Evolutionary conservation across 2,888 invertebrate species (phyloP).

Genomic region (Sisyra terminalis): DNA sequence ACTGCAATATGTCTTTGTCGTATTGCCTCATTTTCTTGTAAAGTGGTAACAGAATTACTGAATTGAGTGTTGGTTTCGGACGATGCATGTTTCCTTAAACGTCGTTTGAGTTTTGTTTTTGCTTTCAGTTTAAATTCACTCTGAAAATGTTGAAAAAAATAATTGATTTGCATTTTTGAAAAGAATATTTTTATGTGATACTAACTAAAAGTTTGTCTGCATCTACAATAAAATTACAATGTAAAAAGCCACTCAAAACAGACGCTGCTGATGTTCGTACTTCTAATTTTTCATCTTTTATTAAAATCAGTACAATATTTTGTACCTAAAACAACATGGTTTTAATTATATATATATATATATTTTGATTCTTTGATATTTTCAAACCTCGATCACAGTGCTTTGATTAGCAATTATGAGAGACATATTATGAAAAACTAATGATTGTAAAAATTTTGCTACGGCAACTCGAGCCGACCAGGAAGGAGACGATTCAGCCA

Average conservation of each 20-base stretch:
- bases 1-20: slow-evolving; percentile 68
- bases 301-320: slow-evolving; percentile 42
- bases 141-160: slow-evolving; percentile 22
- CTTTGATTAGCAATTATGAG: slow-evolving; percentile 33
- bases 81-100: slow-evolving; percentile 13
- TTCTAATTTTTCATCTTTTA: slow-evolving; percentile 58
- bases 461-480: slow-evolving; percentile 54
- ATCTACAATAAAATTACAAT: slow-evolving; percentile 59
- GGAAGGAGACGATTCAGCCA: slow-evolving; percentile 25
- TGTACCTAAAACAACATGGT: slow-evolving; percentile 25
- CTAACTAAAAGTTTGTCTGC: slow-evolving; percentile 39
- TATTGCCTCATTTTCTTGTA: slow-evolving; percentile 15
- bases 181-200: slow-evolving; percentile 8
- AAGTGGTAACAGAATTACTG: slow-evolving; percentile 1
- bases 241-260: slow-evolving; percentile 71
- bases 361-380: slow-evolving; percentile 9
- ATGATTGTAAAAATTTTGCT: slow-evolving; percentile 50
- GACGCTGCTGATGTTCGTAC: slow-evolving; percentile 70
- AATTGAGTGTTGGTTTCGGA: slow-evolving; percentile 1
- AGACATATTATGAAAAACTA: slow-evolving; percentile 57
- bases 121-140: slow-evolving; percentile 38
- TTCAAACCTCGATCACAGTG: slow-evolving; percentile 38
- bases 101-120: slow-evolving; percentile 25
- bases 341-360: neutral
- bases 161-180: neutral